Conservation (phyloP, 2,797 vertebrate genomes). For the Spatula versicolor region DNA sequence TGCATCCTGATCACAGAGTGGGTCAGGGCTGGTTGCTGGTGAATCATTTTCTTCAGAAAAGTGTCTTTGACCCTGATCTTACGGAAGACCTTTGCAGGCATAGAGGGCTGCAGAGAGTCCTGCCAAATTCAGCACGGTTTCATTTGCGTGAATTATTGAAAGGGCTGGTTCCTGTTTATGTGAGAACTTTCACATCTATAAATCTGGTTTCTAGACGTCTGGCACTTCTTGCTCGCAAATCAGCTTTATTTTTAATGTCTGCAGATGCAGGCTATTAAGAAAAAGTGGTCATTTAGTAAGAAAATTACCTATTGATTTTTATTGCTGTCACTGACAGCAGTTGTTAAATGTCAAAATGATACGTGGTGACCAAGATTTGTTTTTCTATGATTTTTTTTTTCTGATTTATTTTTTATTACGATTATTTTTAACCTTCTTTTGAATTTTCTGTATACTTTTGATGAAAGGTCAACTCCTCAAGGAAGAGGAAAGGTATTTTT, state of each 20-base stretch:
- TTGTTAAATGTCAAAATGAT: background rate
- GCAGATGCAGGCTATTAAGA: background rate
- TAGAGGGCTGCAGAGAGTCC: background rate
- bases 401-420: background rate
- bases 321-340: background rate
- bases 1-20: background rate
- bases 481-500: background rate
- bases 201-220: background rate
- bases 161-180: background rate
- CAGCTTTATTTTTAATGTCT: background rate
- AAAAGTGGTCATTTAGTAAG: background rate
- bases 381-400: background rate
- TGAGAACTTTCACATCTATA: background rate
- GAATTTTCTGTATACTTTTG: background rate
- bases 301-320: background rate
- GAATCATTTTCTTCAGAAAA: background rate
- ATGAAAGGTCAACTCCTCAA: background rate
- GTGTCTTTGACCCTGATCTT: background rate
- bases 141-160: background rate
- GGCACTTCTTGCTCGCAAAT: background rate
- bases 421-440: background rate
- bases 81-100: fast-evolving
- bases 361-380: background rate
- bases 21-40: background rate
- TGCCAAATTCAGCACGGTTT: background rate